Evolutionary conservation across 2,113 vertebrate genomes (phyloP).

Genomic region (Planiliza haematocheilus): DNA sequence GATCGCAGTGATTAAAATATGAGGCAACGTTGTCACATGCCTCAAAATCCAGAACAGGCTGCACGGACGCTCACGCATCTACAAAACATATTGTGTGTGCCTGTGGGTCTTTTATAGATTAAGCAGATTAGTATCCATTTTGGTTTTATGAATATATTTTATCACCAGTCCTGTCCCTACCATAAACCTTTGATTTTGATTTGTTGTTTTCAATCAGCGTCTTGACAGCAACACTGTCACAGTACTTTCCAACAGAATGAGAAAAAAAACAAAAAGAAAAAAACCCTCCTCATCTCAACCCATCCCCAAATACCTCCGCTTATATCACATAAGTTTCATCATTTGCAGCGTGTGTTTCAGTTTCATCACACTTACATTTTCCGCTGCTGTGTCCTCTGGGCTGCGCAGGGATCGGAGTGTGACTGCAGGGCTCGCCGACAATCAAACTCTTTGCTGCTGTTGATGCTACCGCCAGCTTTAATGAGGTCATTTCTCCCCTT

Average conservation of each 20-base stretch:
- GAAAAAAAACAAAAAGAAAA: no score
- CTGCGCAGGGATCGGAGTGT: slow-evolving; percentile 26
- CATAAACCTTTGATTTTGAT: no score
- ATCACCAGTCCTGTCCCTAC: no score
- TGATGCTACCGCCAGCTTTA: slow-evolving; percentile 40
- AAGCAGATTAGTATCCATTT: neutral
- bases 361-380: slow-evolving; percentile 67
- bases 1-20: slow-evolving; percentile 13
- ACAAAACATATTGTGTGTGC: neutral
- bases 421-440: slow-evolving; percentile 34
- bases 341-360: slow-evolving; percentile 51
- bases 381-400: slow-evolving; percentile 27
- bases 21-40: neutral
- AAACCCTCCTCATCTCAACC: slow-evolving; percentile 6
- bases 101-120: neutral
- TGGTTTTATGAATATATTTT: slow-evolving; percentile 18
- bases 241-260: slow-evolving; percentile 9
- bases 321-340: slow-evolving; percentile 57
- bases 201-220: slow-evolving; percentile 28
- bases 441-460: slow-evolving; percentile 17
- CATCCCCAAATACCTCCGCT: neutral
- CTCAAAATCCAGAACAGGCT: neutral
- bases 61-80: no score
- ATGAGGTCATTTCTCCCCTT: slow-evolving; percentile 53
- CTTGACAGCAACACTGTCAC: neutral